Percentiles rank a stretch among this genome's conserved stretches.
phyloP scores from a whole-genome alignment of 2,797 vertebrate species.

The Neopelma chrysocephalum region DNA sequence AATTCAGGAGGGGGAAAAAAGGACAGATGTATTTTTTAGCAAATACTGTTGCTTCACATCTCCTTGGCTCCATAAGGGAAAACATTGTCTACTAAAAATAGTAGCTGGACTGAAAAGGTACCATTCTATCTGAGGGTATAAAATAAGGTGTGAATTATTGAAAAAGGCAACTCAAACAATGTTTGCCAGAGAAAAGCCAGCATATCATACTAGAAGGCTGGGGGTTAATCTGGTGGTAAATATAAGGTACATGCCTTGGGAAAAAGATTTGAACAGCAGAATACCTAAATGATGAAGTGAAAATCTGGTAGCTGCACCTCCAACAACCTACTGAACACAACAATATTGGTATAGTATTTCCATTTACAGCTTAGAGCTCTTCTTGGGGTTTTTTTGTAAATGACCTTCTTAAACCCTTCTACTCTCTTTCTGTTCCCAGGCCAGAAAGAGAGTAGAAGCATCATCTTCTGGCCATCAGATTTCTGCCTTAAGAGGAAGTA shows the following conservation, averaged over 20 bases:
- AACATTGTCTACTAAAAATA: conserved; percentile 67
- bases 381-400: background rate
- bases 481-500: background rate
- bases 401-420: background rate
- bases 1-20: conserved; percentile 65
- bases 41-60: conserved; percentile 65
- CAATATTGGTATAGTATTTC: background rate
- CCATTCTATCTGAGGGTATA: conserved; percentile 64
- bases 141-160: conserved; percentile 68
- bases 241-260: background rate
- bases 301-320: background rate
- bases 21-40: conserved; percentile 71
- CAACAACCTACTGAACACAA: background rate
- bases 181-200: conserved; percentile 54
- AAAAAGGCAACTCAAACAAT: conserved; percentile 60
- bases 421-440: background rate
- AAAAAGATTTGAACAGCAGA: background rate
- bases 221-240: background rate
- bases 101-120: conserved; percentile 63
- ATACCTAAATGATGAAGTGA: conserved; percentile 11
- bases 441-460: background rate
- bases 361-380: background rate
- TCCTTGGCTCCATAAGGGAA: conserved; percentile 69
- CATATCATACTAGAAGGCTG: background rate
- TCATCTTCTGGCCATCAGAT: background rate